Conservation (phyloP, 2,888 invertebrate species). For the Noctua comes region DNA sequence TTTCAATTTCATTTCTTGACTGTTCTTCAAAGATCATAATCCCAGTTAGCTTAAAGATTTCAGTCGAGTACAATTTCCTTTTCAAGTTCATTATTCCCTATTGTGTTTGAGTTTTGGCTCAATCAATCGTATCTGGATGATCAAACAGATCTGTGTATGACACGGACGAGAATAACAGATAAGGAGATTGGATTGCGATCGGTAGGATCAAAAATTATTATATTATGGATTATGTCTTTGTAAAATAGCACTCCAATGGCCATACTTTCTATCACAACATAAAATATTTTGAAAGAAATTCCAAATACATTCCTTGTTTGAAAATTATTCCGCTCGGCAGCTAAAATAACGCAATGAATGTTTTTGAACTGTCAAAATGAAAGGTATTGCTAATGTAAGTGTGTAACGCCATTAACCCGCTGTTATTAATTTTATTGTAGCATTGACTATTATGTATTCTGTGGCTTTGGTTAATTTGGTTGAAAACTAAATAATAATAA, state of each 20-base stretch:
- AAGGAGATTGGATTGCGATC: conserved; percentile 35
- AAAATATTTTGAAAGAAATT: neutral
- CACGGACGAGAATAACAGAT: conserved; percentile 31
- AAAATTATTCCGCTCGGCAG: neutral
- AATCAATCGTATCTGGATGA: conserved; percentile 24
- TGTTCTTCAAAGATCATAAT: neutral
- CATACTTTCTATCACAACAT: neutral
- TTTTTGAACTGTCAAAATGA: neutral
- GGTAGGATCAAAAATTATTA: conserved; percentile 2
- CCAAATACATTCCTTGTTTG: neutral
- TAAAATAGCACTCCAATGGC: neutral
- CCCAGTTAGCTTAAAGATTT: conserved; percentile 15
- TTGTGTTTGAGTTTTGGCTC: conserved; percentile 18
- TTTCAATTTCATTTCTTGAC: neutral
- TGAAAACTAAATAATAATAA: neutral
- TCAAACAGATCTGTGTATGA: conserved; percentile 45
- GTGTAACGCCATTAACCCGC: neutral
- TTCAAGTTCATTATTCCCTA: conserved; percentile 30
- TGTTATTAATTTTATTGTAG: neutral
- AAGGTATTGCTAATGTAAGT: neutral
- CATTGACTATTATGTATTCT: neutral
- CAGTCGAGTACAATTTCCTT: conserved; percentile 2
- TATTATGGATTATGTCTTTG: conserved; percentile 4
- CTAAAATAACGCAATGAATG: neutral
- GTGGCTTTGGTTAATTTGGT: neutral